These are phyloP conservation scores for Hestina assimilis DNA, from an alignment of 1,140 invertebrate genomes.

Conservation along the genomic window DNA sequence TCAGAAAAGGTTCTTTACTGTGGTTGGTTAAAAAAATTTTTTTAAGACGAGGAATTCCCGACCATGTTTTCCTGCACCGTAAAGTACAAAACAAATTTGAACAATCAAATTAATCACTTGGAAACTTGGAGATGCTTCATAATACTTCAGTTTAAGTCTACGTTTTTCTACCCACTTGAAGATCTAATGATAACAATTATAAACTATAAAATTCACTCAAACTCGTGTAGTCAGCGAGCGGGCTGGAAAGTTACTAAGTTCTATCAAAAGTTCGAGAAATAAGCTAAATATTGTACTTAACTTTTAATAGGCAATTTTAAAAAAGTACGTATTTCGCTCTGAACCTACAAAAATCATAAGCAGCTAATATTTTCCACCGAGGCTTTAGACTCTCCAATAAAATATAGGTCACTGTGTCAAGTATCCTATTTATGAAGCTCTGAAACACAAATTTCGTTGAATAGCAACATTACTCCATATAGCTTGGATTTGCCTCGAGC, in stretches of 20 bases:
- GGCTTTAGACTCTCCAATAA: constrained; percentile 1
- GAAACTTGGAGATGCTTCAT: no score
- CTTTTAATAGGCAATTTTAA: neutral
- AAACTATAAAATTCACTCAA: no score
- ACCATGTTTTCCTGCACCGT: no score
- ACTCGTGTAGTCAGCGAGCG: neutral
- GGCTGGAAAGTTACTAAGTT: neutral
- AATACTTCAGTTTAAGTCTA: no score
- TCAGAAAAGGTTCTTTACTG: no score
- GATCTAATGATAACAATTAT: neutral
- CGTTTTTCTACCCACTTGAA: no score
- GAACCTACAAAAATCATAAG: neutral
- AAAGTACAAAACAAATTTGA: no score
- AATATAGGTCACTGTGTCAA: constrained; percentile 21
- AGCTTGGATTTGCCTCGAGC: constrained; percentile 1
- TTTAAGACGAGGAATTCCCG: no score
- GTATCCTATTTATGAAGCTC: constrained; percentile 9
- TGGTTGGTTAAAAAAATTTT: no score
- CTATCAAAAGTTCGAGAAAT: neutral
- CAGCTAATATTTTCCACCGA: neutral
- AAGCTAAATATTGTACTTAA: neutral
- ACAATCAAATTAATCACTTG: neutral
- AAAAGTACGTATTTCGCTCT: neutral
- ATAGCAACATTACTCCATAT: constrained; percentile 11
- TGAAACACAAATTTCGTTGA: constrained; percentile 15